A percentile compares a stretch with the other conserved stretches of the same genome.
These are phyloP conservation scores for Leucoraja ocellata DNA, from an alignment of 2,797 vertebrate species.

Conservation along the genomic window DNA sequence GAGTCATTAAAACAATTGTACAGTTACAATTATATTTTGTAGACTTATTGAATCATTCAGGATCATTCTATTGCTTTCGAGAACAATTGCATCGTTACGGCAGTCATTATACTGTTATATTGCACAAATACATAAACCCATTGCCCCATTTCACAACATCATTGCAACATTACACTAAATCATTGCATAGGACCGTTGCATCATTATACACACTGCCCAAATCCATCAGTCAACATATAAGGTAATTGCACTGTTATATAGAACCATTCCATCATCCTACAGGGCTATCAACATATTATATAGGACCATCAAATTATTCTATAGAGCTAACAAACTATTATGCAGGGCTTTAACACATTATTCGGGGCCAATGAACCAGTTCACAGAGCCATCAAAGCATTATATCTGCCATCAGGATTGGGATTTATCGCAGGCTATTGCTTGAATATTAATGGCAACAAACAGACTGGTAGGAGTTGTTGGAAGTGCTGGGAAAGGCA, in stretches of 20 bases:
- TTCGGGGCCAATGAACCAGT: constrained; percentile 12
- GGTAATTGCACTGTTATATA: neutral
- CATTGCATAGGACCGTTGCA: neutral
- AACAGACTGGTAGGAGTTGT: neutral
- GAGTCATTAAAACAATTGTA: neutral
- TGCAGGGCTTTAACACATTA: neutral
- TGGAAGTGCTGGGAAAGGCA: neutral
- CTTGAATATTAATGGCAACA: constrained; percentile 35
- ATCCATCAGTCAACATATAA: neutral
- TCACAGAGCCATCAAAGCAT: constrained; percentile 23
- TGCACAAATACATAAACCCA: neutral
- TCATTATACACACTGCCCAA: neutral
- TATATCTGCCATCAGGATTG: constrained; percentile 22
- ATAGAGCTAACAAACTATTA: neutral
- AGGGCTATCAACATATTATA: constrained; percentile 12
- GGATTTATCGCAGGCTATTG: constrained; percentile 30
- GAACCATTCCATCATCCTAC: neutral
- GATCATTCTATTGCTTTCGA: neutral
- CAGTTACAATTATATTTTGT: neutral
- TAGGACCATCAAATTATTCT: constrained; percentile 23
- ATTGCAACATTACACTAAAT: neutral
- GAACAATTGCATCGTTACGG: neutral
- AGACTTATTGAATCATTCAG: neutral
- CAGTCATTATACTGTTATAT: neutral
- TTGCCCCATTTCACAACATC: neutral